These are phyloP conservation scores for Hemibagrus guttatus DNA, from an alignment of 2,797 vertebrate species.

Conservation along the genomic window DNA sequence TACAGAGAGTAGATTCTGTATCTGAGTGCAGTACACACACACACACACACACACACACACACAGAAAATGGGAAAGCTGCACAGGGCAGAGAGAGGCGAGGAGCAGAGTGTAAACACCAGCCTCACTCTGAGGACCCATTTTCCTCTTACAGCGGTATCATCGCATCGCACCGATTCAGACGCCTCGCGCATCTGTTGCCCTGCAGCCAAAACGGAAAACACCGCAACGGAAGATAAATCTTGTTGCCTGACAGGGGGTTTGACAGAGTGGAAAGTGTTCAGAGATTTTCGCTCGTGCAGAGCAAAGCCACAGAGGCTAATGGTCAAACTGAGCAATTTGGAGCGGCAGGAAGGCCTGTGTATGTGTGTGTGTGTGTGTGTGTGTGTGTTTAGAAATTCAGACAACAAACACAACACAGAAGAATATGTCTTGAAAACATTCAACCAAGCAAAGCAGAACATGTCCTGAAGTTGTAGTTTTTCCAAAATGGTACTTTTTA, in stretches of 20 bases:
- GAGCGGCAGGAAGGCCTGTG: neutral
- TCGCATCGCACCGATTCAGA: constrained; percentile 35
- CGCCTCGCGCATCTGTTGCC: constrained; percentile 46
- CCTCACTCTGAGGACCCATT: constrained; percentile 40
- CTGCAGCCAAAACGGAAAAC: constrained; percentile 46
- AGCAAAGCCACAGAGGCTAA: constrained; percentile 31
- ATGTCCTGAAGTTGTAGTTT: neutral
- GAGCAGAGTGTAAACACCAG: constrained; percentile 38
- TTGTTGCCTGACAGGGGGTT: constrained; percentile 47
- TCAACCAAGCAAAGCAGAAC: neutral
- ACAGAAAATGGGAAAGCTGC: constrained; percentile 43
- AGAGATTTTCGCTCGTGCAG: constrained; percentile 46
- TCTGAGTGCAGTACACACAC: constrained; percentile 39
- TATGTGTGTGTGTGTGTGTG: neutral
- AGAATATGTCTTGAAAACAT: neutral
- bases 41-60: constrained; percentile 30
- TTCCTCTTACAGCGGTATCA: constrained; percentile 38
- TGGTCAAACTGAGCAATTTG: constrained; percentile 43
- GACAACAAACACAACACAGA: neutral
- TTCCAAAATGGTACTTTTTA: neutral
- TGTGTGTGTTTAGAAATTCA: neutral
- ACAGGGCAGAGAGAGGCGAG: constrained; percentile 23
- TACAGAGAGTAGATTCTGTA: constrained; percentile 51
- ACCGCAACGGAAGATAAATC: constrained; percentile 54
- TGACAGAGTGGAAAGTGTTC: constrained; percentile 52